phyloP scores from a whole-genome alignment of 2,797 vertebrate genomes.

The Simalia tracyae region DNA sequence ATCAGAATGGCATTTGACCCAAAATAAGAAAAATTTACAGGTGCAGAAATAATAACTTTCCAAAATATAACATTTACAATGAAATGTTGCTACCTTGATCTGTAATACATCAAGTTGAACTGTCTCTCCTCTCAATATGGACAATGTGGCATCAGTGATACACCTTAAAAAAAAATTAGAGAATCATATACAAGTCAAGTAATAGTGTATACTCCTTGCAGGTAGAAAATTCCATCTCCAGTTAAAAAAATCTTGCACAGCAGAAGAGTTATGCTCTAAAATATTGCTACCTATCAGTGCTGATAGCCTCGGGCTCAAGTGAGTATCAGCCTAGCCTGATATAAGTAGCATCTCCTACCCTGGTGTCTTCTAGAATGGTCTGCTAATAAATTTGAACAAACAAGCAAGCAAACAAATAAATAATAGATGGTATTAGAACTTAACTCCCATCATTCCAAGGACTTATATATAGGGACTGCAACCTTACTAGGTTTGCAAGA shows the following conservation, averaged over 20 bases:
- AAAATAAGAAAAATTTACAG: not conserved
- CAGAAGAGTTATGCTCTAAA: not conserved
- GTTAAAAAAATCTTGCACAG: not conserved
- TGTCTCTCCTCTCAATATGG: conserved; percentile 92
- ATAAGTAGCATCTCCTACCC: not conserved
- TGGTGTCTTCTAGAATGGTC: not conserved
- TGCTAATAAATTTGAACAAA: not conserved
- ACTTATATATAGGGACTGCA: not conserved
- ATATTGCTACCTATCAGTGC: not conserved
- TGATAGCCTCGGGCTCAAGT: not conserved
- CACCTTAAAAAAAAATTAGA: conserved; percentile 71
- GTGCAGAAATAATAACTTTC: not conserved
- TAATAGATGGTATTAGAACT: not conserved
- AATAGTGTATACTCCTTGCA: not conserved
- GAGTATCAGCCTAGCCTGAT: not conserved
- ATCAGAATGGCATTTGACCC: not conserved
- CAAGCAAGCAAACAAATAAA: not conserved
- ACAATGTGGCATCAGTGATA: conserved; percentile 89
- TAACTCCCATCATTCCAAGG: not conserved
- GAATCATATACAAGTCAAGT: not conserved
- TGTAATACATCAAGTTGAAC: conserved; percentile 92
- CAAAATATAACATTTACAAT: not conserved
- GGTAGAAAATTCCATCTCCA: not conserved
- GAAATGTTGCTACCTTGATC: conserved; percentile 83
- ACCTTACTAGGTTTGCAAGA: not conserved